phyloP scores from a whole-genome alignment of 2,888 invertebrate species.

The Petrolisthes cinctipes region DNA sequence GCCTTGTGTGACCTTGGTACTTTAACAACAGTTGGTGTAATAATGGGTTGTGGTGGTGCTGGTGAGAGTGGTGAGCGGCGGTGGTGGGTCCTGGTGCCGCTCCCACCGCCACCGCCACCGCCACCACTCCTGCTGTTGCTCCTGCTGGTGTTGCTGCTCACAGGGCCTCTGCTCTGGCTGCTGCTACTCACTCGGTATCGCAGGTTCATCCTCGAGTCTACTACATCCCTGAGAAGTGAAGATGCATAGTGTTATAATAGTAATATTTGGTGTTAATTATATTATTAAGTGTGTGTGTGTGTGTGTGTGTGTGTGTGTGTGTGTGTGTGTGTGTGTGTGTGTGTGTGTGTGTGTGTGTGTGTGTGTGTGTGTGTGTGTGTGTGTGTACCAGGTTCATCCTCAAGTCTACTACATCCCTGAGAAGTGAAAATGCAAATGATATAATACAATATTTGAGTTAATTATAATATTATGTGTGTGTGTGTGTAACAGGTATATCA shows the following conservation, averaged over 20 bases:
- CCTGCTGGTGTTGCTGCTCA: conserved; percentile 51
- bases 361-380: no score
- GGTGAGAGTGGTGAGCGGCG: conserved; percentile 52
- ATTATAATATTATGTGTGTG: no score
- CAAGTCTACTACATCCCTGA: conserved; percentile 55
- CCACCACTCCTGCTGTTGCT: conserved; percentile 46
- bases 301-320: no score
- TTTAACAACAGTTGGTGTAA: conserved; percentile 32
- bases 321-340: no score
- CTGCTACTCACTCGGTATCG: conserved; percentile 58
- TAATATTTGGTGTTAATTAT: no score
- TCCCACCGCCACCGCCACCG: conserved; percentile 22
- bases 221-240: conserved; percentile 42
- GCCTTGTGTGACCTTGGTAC: conserved; percentile 44
- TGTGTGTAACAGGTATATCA: no score
- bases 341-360: no score
- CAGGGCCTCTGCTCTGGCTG: conserved; percentile 53
- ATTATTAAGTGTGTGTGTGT: no score
- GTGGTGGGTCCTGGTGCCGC: conserved; percentile 39
- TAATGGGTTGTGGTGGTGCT: conserved; percentile 27
- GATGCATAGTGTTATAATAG: conserved; percentile 9
- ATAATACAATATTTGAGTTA: not conserved
- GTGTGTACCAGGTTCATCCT: conserved; percentile 61
- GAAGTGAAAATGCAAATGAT: not conserved
- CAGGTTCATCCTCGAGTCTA: conserved; percentile 60